Conservation (phyloP, 2,797 vertebrate genomes). For the Heteromormyrus szaboi region DNA sequence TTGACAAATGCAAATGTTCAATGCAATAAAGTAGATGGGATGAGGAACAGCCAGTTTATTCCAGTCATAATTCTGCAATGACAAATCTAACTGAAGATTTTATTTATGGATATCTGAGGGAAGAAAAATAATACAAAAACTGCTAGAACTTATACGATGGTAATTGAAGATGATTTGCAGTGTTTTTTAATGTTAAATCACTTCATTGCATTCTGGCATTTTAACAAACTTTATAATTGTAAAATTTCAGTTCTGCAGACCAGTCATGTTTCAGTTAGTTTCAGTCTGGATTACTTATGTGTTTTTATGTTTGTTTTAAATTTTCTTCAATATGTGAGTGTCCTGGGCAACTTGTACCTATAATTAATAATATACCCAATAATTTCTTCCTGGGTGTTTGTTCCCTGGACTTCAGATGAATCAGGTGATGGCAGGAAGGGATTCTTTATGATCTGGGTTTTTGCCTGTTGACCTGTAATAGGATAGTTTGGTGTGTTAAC, state of each 20-base stretch:
- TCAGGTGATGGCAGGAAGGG: neutral
- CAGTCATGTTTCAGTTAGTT: neutral
- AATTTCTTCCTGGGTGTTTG: slow-evolving; percentile 4
- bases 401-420: neutral
- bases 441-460: neutral
- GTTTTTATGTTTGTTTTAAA: neutral
- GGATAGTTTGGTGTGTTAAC: neutral
- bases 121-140: neutral
- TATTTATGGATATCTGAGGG: neutral
- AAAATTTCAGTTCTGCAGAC: neutral
- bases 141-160: neutral
- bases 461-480: neutral
- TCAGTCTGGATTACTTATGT: neutral
- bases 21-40: neutral
- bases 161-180: neutral
- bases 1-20: neutral
- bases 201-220: neutral
- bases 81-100: neutral
- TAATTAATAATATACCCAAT: neutral
- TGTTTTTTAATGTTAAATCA: neutral
- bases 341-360: neutral
- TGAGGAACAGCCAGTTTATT: neutral
- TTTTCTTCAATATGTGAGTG: neutral
- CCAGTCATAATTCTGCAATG: neutral
- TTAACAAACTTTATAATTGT: neutral